Base-by-base conservation (phyloP, 2,888 invertebrate species). In the Caenorhabditis zanzibari region DNA sequence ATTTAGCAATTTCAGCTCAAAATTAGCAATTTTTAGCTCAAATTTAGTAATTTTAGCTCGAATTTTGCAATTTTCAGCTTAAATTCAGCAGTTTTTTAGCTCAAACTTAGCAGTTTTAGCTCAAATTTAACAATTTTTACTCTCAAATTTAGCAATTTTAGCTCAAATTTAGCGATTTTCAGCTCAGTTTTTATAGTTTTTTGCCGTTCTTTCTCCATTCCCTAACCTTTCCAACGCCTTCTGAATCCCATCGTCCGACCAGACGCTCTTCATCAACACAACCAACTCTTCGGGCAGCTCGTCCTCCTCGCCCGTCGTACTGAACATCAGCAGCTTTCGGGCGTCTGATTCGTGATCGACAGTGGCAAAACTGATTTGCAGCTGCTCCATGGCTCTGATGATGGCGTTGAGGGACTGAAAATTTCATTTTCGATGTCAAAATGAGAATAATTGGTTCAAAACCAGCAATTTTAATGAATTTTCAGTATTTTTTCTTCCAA, bases 191-290 rank as follows among this genome's bases (percentile, higher is more conserved):
- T 32, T 32, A 32, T 32, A 4, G 7, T 12, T 38, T 47, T 47
- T 47, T 47, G 19, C 19, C 47, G 5, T 7, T n/a, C 2, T 47
- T 19, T 44, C 16, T 44, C 16, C 2, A 5, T n/a, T n/a, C n/a
- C n/a, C 16, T 16, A 47, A 47, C 72, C 82, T 71, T n/a, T 64
- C 63, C 32, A 80, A 38, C 3, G 71, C 69, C 28, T 79, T 69
- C 49, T 83, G 83, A 26, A 83, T 71, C 22, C 83, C 83, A 7
- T 44, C 38, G 28, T 83, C 83, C 9, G 52, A 64, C 79, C 77
- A 77, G 0, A 83, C 54, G 38, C 74, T 74, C 35, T 83, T 83
- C 73, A 83, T 79, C 22, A 83, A n/a, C n/a, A 49, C 63, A 0
- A 66, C 73, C 6, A 83, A 56, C 56, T 83, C 79, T 47, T 69